Conservation (phyloP, 2,797 vertebrate genomes). For the Helicolenus hilgendorfi region DNA sequence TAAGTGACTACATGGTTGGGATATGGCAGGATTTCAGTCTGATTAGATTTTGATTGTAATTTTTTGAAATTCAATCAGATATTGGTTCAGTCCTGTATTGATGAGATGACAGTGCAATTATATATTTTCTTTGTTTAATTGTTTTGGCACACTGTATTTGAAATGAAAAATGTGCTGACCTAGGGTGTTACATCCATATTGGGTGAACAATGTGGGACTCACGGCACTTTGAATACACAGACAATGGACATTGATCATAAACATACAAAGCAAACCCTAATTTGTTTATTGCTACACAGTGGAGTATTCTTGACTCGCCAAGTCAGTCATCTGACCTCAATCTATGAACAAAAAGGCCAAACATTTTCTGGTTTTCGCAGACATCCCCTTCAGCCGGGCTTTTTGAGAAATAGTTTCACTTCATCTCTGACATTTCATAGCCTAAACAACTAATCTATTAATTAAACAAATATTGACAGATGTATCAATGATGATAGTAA, state of each 20-base stretch:
- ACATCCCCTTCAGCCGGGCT: not conserved
- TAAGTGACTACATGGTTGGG: not conserved
- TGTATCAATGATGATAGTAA: not conserved
- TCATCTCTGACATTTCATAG: not conserved
- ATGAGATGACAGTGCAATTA: not conserved
- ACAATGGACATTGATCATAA: not conserved
- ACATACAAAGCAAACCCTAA: not conserved
- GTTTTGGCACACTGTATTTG: not conserved
- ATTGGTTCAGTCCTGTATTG: not conserved
- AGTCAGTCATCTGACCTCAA: not conserved
- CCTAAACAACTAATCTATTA: not conserved
- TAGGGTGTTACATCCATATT: not conserved
- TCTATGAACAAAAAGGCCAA: not conserved
- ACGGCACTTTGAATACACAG: not conserved
- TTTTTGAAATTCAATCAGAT: conserved; percentile 10
- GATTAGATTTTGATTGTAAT: conserved; percentile 6
- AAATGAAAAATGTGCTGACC: not conserved
- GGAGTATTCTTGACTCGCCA: not conserved
- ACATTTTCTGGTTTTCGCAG: not conserved
- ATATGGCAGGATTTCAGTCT: conserved; percentile 16
- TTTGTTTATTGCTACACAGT: not conserved
- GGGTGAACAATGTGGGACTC: not conserved
- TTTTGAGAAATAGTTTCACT: not conserved
- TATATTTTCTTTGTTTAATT: not conserved
- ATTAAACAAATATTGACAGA: not conserved